Evolutionary conservation across 2,888 invertebrate genomes (phyloP).

Genomic region (Hypselothyrea guttata): DNA sequence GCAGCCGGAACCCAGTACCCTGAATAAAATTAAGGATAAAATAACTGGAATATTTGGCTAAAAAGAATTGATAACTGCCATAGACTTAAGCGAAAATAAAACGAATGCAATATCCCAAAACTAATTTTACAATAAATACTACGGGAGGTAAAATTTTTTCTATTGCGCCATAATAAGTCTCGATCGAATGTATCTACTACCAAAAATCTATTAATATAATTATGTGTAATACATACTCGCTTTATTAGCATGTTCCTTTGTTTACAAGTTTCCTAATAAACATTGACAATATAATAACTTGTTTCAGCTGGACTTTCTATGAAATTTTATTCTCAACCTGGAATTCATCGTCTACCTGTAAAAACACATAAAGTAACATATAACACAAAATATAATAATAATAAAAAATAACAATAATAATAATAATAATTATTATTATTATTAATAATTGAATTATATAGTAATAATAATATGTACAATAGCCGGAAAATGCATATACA

Average conservation of each 20-base stretch:
- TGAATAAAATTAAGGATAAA: conserved; percentile 69
- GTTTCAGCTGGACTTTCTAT: no score
- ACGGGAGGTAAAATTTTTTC: conserved; percentile 4
- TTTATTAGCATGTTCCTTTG: conserved; percentile 9
- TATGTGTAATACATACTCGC: no score
- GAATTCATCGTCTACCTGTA: no score
- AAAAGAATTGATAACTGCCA: conserved; percentile 50
- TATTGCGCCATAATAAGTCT: conserved; percentile 7
- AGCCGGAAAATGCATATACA: no score
- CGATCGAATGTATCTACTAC: conserved; percentile 37
- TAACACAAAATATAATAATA: no score
- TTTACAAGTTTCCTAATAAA: conserved; percentile 58
- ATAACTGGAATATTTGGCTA: conserved; percentile 61
- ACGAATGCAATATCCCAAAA: conserved; percentile 11
- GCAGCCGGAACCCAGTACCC: conserved; percentile 56
- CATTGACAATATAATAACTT: conserved; percentile 55
- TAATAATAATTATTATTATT: no score
- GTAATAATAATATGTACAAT: no score
- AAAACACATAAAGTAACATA: no score
- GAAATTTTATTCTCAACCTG: no score
- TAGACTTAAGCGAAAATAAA: conserved; percentile 23
- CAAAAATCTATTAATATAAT: conserved; percentile 28
- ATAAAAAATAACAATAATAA: no score
- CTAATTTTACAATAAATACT: not conserved
- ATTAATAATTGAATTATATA: no score